phyloP scores from a whole-genome alignment of 2,888 invertebrate genomes.

The Griposia aprilina region DNA sequence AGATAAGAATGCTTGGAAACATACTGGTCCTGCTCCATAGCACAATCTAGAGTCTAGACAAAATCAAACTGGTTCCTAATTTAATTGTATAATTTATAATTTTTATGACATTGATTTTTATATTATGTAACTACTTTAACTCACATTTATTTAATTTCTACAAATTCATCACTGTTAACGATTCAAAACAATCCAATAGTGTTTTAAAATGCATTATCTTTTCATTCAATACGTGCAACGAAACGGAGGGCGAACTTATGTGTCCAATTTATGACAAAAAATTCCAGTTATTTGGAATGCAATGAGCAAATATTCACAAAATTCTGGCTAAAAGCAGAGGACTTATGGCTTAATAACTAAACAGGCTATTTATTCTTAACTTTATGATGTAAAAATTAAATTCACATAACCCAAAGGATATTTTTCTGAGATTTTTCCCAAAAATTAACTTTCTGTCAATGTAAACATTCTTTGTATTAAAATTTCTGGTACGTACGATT shows the following conservation, averaged over 20 bases:
- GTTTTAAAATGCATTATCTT: conserved; percentile 23
- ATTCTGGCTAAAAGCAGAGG: conserved; percentile 29
- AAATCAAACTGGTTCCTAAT: too few relatives aligned
- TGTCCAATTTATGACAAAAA: conserved; percentile 28
- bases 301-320: conserved; percentile 16
- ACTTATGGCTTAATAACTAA: conserved; percentile 28
- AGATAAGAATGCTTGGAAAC: too few relatives aligned
- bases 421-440: conserved; percentile 9
- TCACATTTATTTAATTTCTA: too few relatives aligned
- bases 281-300: conserved; percentile 37
- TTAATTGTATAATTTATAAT: too few relatives aligned
- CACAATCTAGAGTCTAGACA: too few relatives aligned
- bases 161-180: background rate
- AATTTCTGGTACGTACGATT: conserved; percentile 63
- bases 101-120: too few relatives aligned
- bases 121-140: too few relatives aligned
- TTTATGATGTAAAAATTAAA: conserved; percentile 47
- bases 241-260: conserved; percentile 10
- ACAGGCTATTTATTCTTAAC: conserved; percentile 39
- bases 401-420: conserved; percentile 8
- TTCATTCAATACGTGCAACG: conserved; percentile 34
- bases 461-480: conserved; percentile 45
- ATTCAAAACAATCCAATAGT: background rate
- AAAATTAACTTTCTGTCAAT: conserved; percentile 28
- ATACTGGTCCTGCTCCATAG: too few relatives aligned